phyloP scores from a whole-genome alignment of 92 coral and sea anemone genomes.

The Parazoanthus darwini region DNA sequence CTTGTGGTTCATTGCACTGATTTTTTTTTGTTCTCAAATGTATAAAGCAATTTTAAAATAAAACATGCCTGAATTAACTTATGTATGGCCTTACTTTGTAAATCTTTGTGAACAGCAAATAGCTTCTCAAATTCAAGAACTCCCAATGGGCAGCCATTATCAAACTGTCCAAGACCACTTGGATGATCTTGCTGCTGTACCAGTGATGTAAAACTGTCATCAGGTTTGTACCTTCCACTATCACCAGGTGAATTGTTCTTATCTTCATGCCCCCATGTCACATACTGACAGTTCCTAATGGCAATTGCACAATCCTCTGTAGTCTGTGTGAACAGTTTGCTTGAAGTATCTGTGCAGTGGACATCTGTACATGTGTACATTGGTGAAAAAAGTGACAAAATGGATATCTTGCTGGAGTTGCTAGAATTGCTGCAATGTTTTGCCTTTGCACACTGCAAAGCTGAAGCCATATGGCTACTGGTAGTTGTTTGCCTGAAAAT shows the following conservation, averaged over 20 bases:
- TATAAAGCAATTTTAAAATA: too few relatives aligned
- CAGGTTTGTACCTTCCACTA: background rate
- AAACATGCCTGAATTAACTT: too few relatives aligned
- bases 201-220: background rate
- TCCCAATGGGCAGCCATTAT: background rate
- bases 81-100: background rate
- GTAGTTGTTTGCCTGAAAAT: background rate
- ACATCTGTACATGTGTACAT: background rate
- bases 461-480: background rate
- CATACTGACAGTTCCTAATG: background rate
- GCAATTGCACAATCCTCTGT: background rate
- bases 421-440: background rate
- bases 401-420: background rate
- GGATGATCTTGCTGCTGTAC: background rate
- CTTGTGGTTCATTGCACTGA: too few relatives aligned
- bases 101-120: background rate
- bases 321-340: background rate
- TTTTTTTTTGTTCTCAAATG: too few relatives aligned
- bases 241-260: background rate
- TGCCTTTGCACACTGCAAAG: background rate
- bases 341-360: background rate
- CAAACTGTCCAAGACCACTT: background rate
- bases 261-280: background rate
- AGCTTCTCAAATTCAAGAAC: conserved; percentile 3
- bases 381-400: background rate